These are phyloP conservation scores for Australoheros scitulus DNA, from an alignment of 2,113 vertebrate genomes.

Conservation along the genomic window DNA sequence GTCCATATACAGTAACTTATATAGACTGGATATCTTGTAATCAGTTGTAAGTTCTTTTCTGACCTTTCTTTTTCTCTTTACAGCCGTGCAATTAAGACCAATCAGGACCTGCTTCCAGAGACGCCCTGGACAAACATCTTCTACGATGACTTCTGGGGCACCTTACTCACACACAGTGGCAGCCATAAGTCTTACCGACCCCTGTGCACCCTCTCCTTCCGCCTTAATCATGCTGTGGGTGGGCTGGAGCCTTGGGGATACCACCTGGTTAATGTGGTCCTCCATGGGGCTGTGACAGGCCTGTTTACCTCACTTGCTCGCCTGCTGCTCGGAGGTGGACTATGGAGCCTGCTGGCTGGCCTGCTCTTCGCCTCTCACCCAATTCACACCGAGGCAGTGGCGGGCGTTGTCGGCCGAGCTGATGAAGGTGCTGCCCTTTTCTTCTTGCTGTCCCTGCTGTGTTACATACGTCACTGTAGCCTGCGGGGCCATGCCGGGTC, in stretches of 20 bases:
- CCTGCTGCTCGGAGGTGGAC: conserved; percentile 88
- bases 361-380: conserved; percentile 95
- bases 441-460: conserved; percentile 92
- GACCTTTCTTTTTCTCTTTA: conserved; percentile 42
- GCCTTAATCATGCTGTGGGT: conserved; percentile 90
- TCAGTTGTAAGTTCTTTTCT: not conserved
- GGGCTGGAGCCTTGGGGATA: conserved; percentile 96
- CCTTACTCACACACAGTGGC: conserved; percentile 95
- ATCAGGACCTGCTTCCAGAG: conserved; percentile 97
- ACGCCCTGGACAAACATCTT: conserved; percentile 97
- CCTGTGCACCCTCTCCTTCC: conserved; percentile 96
- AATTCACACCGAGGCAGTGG: conserved; percentile 95
- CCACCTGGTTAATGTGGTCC: conserved; percentile 90
- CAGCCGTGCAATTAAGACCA: conserved; percentile 99
- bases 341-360: conserved; percentile 92
- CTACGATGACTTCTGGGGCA: conserved; percentile 99
- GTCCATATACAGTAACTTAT: not conserved
- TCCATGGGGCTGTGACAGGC: conserved; percentile 89
- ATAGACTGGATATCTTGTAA: not conserved
- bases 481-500: conserved; percentile 60
- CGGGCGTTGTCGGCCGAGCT: conserved; percentile 92
- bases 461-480: conserved; percentile 89
- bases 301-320: conserved; percentile 93
- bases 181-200: conserved; percentile 99
- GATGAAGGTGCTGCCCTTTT: conserved; percentile 95